Evolutionary conservation across 2,797 vertebrate species (phyloP).

Genomic region (Bovichtus diacanthus): DNA sequence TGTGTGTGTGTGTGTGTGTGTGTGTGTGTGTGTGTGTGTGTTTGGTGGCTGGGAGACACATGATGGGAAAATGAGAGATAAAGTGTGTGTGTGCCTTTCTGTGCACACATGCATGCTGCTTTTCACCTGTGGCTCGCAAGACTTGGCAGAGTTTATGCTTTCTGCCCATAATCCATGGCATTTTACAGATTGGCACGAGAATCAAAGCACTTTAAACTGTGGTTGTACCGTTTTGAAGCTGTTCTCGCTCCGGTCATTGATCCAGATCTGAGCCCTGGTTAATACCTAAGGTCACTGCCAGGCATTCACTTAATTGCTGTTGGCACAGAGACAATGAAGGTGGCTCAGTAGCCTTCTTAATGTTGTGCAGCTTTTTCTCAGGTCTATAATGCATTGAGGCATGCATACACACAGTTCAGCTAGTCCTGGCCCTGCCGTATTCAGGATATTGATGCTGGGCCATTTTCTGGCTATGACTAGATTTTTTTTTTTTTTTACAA

Average conservation of each 20-base stretch:
- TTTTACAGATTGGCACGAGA: conserved; percentile 57
- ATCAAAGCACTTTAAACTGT: conserved; percentile 57
- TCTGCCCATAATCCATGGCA: conserved; percentile 50
- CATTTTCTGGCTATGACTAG: conserved; percentile 5
- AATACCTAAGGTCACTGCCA: conserved; percentile 56
- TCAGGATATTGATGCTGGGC: conserved; percentile 11
- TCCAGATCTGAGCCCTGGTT: conserved; percentile 58
- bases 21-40: neutral
- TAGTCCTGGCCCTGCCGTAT: neutral
- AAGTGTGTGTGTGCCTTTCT: conserved; percentile 30
- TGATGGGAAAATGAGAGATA: conserved; percentile 19
- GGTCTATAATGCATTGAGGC: neutral
- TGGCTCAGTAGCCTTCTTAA: conserved; percentile 37
- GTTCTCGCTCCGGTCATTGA: conserved; percentile 44
- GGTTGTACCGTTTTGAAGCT: conserved; percentile 45
- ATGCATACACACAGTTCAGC: neutral
- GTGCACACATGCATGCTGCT: conserved; percentile 20
- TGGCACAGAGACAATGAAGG: conserved; percentile 48
- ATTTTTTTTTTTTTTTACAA: neutral
- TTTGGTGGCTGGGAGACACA: conserved; percentile 2
- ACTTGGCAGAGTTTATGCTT: conserved; percentile 43
- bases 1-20: neutral
- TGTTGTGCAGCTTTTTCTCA: conserved; percentile 31
- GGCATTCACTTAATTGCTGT: conserved; percentile 49
- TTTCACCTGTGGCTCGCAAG: conserved; percentile 57